phyloP scores from a whole-genome alignment of 1,140 invertebrate genomes.

The Drosophila ogumai region DNA sequence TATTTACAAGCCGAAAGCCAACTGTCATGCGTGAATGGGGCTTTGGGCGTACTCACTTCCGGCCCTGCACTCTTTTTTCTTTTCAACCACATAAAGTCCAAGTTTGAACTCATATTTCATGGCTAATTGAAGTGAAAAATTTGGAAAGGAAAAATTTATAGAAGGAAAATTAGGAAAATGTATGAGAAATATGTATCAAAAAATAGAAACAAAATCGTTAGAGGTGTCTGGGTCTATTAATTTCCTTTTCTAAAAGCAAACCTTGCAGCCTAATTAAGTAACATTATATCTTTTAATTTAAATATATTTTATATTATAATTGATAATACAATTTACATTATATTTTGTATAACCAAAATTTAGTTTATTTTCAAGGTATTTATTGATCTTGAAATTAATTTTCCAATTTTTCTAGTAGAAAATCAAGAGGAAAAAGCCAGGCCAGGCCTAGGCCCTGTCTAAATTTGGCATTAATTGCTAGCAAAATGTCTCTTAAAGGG shows the following conservation, averaged over 20 bases:
- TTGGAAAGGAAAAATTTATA: not conserved
- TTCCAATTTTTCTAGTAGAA: not conserved
- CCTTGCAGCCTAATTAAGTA: too few relatives aligned
- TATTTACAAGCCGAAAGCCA: not conserved
- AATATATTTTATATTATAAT: not conserved
- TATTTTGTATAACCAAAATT: not conserved
- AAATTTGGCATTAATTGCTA: constrained; percentile 68
- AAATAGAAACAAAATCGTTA: not conserved
- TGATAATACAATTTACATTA: not conserved
- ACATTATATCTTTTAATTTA: too few relatives aligned
- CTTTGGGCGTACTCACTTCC: constrained; percentile 31
- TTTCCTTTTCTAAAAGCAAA: not conserved
- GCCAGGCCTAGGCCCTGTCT: constrained; percentile 29
- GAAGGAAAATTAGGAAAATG: not conserved
- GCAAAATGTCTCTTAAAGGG: constrained; percentile 51
- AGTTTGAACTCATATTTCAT: constrained; percentile 65
- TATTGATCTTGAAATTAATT: not conserved
- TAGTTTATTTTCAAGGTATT: not conserved
- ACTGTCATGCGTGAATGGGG: constrained; percentile 51
- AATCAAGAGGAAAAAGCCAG: not conserved
- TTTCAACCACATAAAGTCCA: not conserved
- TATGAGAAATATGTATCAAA: too few relatives aligned
- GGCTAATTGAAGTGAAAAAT: constrained; percentile 56
- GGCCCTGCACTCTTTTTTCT: constrained; percentile 11
- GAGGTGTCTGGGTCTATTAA: not conserved